Percentiles rank a stretch among this genome's conserved stretches.
phyloP scores from a whole-genome alignment of 1,140 invertebrate species.

The Ericerus pela region DNA sequence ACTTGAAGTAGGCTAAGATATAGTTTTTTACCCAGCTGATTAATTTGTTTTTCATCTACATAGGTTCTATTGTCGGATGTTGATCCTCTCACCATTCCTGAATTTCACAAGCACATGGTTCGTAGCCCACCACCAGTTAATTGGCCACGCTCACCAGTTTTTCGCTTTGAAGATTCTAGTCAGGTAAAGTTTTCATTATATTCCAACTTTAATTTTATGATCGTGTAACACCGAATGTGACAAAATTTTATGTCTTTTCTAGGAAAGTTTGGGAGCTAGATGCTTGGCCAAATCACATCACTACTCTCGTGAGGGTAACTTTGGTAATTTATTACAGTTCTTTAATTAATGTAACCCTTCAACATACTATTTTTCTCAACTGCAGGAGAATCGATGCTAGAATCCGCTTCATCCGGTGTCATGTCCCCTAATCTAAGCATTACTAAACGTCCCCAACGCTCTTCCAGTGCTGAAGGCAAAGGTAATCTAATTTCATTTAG shows the following conservation, averaged over 20 bases:
- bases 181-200: slow-evolving; percentile 20
- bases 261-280: background rate
- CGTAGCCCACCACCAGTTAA: slow-evolving; percentile 60
- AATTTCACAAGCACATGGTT: slow-evolving; percentile 68
- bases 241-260: background rate
- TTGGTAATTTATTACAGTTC: too few relatives aligned
- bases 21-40: too few relatives aligned
- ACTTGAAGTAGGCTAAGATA: too few relatives aligned
- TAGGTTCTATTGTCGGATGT: slow-evolving; percentile 31
- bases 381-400: slow-evolving; percentile 3
- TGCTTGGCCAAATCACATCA: background rate
- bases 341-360: too few relatives aligned
- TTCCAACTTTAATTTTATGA: background rate
- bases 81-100: slow-evolving; percentile 53
- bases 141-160: slow-evolving; percentile 39
- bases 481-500: background rate
- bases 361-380: too few relatives aligned
- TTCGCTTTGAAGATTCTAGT: slow-evolving; percentile 29
- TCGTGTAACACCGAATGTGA: background rate
- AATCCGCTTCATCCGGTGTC: background rate
- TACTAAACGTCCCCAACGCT: background rate
- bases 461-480: slow-evolving; percentile 5
- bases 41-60: slow-evolving; percentile 4
- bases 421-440: slow-evolving; percentile 3
- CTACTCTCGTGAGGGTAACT: background rate